Evolutionary conservation across 37 sponge, comb jelly and placozoan species (phyloP).

Genomic region (Theonella swinhoei): DNA sequence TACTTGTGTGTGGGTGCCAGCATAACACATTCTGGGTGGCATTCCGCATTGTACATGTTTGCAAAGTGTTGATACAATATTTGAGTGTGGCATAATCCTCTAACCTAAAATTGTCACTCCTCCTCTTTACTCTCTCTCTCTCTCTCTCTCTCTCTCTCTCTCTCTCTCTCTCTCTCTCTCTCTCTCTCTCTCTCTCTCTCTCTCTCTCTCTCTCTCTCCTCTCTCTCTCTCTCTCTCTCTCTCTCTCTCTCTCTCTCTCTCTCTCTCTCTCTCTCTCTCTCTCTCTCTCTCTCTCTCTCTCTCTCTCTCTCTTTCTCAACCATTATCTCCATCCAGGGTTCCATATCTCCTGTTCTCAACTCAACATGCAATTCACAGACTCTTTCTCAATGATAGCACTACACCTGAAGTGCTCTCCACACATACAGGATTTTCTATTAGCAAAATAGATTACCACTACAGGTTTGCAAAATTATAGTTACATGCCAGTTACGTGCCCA

Average conservation of each 20-base stretch:
- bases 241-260: conserved; percentile 16
- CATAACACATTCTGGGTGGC: too few relatives aligned
- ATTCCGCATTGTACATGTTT: too few relatives aligned
- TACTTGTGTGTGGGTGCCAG: too few relatives aligned
- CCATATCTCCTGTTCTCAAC: background rate
- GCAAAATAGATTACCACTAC: conserved; percentile 1
- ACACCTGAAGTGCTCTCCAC: background rate
- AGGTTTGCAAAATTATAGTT: too few relatives aligned
- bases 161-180: conserved; percentile 3
- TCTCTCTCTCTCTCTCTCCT: background rate
- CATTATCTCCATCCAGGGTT: background rate
- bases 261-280: background rate
- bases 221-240: background rate
- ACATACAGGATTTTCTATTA: background rate
- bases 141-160: background rate
- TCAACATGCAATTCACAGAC: background rate
- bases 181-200: conserved; percentile 17
- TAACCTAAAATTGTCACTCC: too few relatives aligned
- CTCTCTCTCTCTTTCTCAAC: background rate
- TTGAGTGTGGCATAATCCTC: too few relatives aligned
- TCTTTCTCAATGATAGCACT: background rate
- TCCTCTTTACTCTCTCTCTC: background rate
- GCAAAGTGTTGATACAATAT: too few relatives aligned
- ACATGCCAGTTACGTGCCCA: too few relatives aligned
- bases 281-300: conserved; percentile 27